These are phyloP conservation scores for Fissipunctia ypsillon DNA, from an alignment of 2,888 invertebrate species.

Conservation along the genomic window DNA sequence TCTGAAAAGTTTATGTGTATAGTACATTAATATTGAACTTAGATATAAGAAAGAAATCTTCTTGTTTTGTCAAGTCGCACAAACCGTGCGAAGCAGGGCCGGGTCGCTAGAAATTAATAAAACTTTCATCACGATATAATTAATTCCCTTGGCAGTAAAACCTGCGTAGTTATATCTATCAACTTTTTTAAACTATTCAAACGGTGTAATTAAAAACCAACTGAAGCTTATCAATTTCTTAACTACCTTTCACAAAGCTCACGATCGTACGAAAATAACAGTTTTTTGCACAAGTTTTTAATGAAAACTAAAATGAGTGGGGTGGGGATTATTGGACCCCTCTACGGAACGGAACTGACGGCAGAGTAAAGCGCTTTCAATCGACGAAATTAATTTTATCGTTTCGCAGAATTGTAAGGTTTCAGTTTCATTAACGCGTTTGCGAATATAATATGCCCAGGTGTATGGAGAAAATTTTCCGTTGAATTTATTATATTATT, in stretches of 20 bases:
- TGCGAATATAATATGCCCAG: neutral
- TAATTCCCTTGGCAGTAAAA: neutral
- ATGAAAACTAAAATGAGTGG: neutral
- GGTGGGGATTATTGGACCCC: neutral
- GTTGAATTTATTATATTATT: neutral
- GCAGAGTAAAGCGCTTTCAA: conserved; percentile 35
- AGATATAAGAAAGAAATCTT: no score
- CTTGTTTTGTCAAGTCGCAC: no score
- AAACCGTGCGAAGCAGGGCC: no score
- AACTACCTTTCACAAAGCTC: neutral
- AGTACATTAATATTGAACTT: no score
- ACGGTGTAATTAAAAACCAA: conserved; percentile 12
- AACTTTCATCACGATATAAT: conserved; percentile 17
- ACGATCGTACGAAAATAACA: neutral
- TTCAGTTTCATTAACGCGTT: conserved; percentile 29
- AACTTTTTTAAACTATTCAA: neutral
- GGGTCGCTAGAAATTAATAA: neutral
- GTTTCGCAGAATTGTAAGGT: conserved; percentile 28
- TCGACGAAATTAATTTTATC: conserved; percentile 37
- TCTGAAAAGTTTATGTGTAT: neutral
- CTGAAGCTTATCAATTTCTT: neutral
- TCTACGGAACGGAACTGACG: conserved; percentile 21
- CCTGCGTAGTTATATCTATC: no score
- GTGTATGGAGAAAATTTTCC: neutral
- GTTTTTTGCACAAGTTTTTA: neutral